Evolutionary conservation across 2,113 vertebrate species (phyloP).

Genomic region (Cephalopterus ornatus): DNA sequence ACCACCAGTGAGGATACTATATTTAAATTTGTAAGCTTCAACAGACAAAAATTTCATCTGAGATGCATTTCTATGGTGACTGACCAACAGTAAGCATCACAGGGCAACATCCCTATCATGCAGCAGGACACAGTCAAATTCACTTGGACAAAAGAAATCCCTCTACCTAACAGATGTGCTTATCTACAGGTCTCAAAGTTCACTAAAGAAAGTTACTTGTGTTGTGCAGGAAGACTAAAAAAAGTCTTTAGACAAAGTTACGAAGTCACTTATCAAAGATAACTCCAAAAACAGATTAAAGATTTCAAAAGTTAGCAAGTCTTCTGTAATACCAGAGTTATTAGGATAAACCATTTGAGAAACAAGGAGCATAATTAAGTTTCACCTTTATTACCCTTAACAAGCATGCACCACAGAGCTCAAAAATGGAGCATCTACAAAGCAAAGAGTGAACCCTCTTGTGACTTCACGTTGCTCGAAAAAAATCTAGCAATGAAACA

Average conservation of each 20-base stretch:
- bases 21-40: not conserved
- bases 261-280: not conserved
- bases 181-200: not conserved
- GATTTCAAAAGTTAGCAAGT: not conserved
- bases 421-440: not conserved
- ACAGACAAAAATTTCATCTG: not conserved
- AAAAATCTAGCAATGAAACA: not conserved
- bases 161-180: not conserved
- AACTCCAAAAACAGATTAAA: not conserved
- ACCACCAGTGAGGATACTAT: not conserved
- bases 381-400: not conserved
- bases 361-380: not conserved
- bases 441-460: not conserved
- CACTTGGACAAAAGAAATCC: not conserved
- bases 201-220: not conserved
- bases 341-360: not conserved
- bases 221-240: not conserved
- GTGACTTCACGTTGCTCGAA: not conserved
- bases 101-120: not conserved
- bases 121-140: not conserved
- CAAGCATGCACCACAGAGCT: not conserved
- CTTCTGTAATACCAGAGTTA: not conserved
- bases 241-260: not conserved
- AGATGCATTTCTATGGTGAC: not conserved
- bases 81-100: not conserved